Base-by-base conservation (phyloP, 2,888 invertebrate genomes). In the Melieria picta region DNA sequence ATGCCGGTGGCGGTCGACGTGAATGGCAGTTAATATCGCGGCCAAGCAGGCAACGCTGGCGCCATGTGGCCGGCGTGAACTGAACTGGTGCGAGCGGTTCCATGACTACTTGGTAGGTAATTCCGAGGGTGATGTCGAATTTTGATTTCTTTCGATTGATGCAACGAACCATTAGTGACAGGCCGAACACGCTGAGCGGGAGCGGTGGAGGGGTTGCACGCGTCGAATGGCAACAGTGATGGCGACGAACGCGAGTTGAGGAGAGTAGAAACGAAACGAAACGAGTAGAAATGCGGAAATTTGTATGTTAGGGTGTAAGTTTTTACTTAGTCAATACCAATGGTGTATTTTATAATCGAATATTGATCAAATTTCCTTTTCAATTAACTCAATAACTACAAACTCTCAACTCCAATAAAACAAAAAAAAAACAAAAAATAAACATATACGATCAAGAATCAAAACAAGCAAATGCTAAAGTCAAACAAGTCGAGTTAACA, bases 21-120 rank as follows among this genome's bases (percentile, higher is more conserved):
- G 46, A 83, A 84, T 72, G 83, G 83, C 73, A 83, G 83, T 83
- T 83, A 84, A 84, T 80, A 73, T 72, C 71, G 69, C 43, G 61
- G 74, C 52, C 55, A 43, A 16, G 45, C 5, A 16, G 42, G 7
- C 47, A 11, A 11, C 13, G 50, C 58, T 48, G 43, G 46, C 13
- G 47, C 11, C 56, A 47, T 50, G 50, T 43, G 60, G 43, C 60
- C 50, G 56, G n/a, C 56, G 47, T 48, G 11, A 16, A 64, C 42
- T 63, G 16, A 11, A 62, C 7, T 62, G 46, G n/a, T 16, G 7
- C 16, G 48, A 30, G 3, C 30, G 30, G 30, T 30, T 30, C 30
- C 30, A 30, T 30, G 30, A 30, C 30, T 1, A 30, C 30, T 30
- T 64, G 42, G 30, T 48, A 52, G 16, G 64, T 45, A 55, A 45